Base-by-base conservation (phyloP, 1,140 invertebrate genomes). In the Amphibalanus amphitrite region DNA sequence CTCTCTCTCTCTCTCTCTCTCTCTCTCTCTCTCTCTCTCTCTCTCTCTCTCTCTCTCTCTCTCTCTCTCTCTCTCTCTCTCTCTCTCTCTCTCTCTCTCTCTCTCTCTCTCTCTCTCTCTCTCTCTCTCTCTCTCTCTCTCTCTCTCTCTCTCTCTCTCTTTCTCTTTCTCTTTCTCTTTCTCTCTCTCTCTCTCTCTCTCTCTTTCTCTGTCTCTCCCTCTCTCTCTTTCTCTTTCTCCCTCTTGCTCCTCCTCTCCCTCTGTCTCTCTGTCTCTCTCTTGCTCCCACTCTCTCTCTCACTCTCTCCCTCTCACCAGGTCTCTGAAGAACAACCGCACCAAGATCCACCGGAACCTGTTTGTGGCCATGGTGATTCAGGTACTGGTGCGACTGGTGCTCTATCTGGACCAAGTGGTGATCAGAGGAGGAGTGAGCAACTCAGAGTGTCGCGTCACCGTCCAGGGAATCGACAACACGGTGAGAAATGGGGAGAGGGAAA, bases 341-440 rank as follows among this genome's bases (percentile, higher is more conserved):
- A 84, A 87, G 71, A 92, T 95, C 69, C 92, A 95, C 78, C 89
- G 90, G 77, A 91, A 93, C 77, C 82, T 95, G 28, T 94, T 94
- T 78, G 83, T 90, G 0, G 90, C 92, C 0, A 92, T 93, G 84
- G 82, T 91, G 47, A 84, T 92, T 26, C 90, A 94, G 79, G 90
- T 94, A 1, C 78, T 90, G 28, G 87, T 93, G 28, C 83, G 90
- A 71, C 83, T 95, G 69, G 86, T 86, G 0, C 78, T 93, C 23
- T 94, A 93, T 81, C 85, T 92, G 70, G 91, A 95, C 79, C 89
- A 93, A 77, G 85, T 85, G 28, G 69, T 73, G 59, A 75, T 64
- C 29, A 26, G 74, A 6, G 72, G 74, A 29, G 70, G 72, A 64
- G 68, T 72, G n/a, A 65, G 59, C 8, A 72, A 68, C 70, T 33